These are phyloP conservation scores for Chydorus sphaericus DNA, from an alignment of 2,888 invertebrate genomes.

Conservation along the genomic window DNA sequence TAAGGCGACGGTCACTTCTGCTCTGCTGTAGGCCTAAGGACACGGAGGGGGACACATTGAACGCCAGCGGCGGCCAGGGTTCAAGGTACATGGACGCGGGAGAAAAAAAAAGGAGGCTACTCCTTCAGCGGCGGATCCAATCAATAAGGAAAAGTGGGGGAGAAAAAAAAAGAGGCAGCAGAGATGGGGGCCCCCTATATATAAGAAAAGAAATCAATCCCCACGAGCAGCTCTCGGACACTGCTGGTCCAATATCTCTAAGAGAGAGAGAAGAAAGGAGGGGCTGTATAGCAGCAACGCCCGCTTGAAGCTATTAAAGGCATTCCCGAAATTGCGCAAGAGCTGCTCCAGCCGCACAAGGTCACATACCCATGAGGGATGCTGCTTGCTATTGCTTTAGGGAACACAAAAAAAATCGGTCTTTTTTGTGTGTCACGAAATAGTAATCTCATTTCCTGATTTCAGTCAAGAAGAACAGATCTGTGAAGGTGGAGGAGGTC, in stretches of 20 bases:
- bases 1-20: not conserved
- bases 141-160: not conserved
- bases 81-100: conserved; percentile 1
- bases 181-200: not conserved
- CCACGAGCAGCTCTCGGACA: too few relatives aligned
- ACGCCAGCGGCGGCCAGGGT: not conserved
- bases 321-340: not conserved
- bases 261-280: too few relatives aligned
- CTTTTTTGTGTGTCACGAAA: not conserved
- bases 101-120: too few relatives aligned
- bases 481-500: not conserved
- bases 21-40: not conserved
- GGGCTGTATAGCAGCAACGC: too few relatives aligned
- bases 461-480: not conserved
- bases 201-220: conserved; percentile 6
- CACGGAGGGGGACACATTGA: too few relatives aligned
- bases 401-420: not conserved
- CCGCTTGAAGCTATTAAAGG: not conserved
- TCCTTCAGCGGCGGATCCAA: conserved; percentile 1
- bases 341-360: too few relatives aligned
- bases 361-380: too few relatives aligned
- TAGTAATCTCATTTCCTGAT: not conserved
- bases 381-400: too few relatives aligned
- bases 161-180: not conserved
- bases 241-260: too few relatives aligned